A percentile compares a stretch with the other conserved stretches of the same genome.
These are phyloP conservation scores for Diabrotica undecimpunctata DNA, from an alignment of 1,140 invertebrate species.

Conservation along the genomic window DNA sequence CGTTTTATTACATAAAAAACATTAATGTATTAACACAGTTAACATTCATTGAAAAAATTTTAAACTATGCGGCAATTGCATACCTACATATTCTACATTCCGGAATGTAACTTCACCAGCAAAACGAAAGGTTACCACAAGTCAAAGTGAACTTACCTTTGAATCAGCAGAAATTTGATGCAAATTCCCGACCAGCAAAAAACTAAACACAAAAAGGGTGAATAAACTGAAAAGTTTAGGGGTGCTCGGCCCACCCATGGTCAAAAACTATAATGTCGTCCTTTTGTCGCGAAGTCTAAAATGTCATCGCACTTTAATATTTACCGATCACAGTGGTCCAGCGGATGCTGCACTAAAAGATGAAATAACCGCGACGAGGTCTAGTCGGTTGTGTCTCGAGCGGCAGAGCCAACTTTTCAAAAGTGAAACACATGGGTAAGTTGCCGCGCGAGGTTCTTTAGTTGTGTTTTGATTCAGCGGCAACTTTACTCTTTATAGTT, in stretches of 20 bases:
- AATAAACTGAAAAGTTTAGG: slow-evolving; percentile 12
- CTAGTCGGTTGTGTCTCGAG: neutral
- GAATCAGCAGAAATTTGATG: slow-evolving; percentile 13
- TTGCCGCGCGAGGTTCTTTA: slow-evolving; percentile 10
- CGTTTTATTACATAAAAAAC: too few relatives aligned
- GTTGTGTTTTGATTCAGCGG: neutral
- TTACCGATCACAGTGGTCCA: slow-evolving; percentile 8
- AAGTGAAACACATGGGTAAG: slow-evolving; percentile 12
- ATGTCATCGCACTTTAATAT: slow-evolving; percentile 13
- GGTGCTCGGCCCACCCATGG: slow-evolving; percentile 6
- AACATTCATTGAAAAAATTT: too few relatives aligned
- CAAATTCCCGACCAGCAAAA: neutral
- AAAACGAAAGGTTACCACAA: too few relatives aligned
- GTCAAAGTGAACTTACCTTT: slow-evolving; percentile 5
- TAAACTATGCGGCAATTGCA: too few relatives aligned
- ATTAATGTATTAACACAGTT: too few relatives aligned
- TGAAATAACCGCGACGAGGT: neutral
- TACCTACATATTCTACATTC: too few relatives aligned
- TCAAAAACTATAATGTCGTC: neutral
- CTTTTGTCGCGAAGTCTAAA: slow-evolving; percentile 10
- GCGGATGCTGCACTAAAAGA: slow-evolving; percentile 10
- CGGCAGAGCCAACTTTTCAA: slow-evolving; percentile 6
- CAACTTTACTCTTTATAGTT: neutral
- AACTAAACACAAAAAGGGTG: slow-evolving; percentile 1
- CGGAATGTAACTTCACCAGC: too few relatives aligned